A percentile compares a stretch with the other conserved stretches of the same genome.
Evolutionary conservation across 2,888 invertebrate species (phyloP).

Genomic region (Heterodera filipjevi): DNA sequence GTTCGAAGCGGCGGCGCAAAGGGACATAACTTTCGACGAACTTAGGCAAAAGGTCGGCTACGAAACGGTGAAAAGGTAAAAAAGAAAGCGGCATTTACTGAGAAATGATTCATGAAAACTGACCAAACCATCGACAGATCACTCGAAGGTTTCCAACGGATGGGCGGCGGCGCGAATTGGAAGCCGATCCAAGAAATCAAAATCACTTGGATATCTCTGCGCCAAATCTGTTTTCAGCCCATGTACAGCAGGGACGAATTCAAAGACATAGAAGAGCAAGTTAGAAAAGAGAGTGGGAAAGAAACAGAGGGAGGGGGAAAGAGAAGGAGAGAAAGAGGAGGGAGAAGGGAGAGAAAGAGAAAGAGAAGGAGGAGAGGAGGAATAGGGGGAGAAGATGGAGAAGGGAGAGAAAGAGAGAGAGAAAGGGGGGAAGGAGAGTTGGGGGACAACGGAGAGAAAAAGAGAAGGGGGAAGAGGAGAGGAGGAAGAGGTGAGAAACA

Average conservation of each 20-base stretch:
- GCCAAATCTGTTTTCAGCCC: conserved; percentile 60
- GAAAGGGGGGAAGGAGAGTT: conserved; percentile 53
- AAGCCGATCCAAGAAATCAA: conserved; percentile 37
- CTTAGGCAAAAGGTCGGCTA: conserved; percentile 57
- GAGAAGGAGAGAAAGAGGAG: too few species aligned
- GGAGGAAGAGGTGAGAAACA: too few species aligned
- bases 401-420: too few species aligned
- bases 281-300: conserved; percentile 4
- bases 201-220: conserved; percentile 58
- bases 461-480: background rate
- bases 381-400: too few species aligned
- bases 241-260: conserved; percentile 43
- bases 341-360: too few species aligned
- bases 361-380: too few species aligned
- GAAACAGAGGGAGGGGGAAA: background rate
- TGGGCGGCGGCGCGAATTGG: conserved; percentile 38
- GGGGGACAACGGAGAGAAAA: background rate
- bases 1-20: conserved; percentile 47
- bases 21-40: conserved; percentile 57
- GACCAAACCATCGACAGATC: conserved; percentile 28
- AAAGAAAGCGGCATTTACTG: background rate
- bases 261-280: conserved; percentile 56
- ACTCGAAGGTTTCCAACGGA: conserved; percentile 40
- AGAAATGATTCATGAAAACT: background rate
- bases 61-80: conserved; percentile 49